Evolutionary conservation across 2,888 invertebrate species (phyloP), one percentile per base, ranked within the genome.

Genomic region (Meliscaeva auricollis): DNA sequence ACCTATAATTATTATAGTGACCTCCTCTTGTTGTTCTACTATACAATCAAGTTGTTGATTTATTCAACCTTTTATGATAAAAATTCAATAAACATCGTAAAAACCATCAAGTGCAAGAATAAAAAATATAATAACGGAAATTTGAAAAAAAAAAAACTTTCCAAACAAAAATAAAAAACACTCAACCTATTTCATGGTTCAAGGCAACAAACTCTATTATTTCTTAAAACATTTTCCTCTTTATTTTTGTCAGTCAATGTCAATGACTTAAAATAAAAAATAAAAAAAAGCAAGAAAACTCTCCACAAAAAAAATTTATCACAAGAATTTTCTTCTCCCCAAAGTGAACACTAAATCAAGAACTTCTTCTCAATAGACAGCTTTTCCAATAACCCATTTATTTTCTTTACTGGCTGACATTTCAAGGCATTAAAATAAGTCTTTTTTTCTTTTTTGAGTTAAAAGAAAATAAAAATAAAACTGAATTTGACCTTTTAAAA

Each of bases 381-480:
- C 26, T 62, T 58, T 62, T 62, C 62, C 62, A 44, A 62, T 62
- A 62, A 44, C 62, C 62, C 62, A 62, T 62, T 62, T 62, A 44
- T 62, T 62, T 44, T 44, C 26, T 41, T 44, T 62, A 30, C 26
- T 62, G 44, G 26, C 44, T 44, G 62, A 44, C 62, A 62, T 62
- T 44, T 62, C 41, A 62, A 60, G 60, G 56, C 38, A 38, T 38
- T 35, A 6, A 0, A 13, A 5, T 2, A 26, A 26, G 26, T 3
- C 11, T 11, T 38, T 22, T 38, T 38, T 30, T 26, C 41, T 15
- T 38, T 38, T 38, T 38, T 38, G 35, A 4, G 1, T 13, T 38
- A 11, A 38, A 13, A 9, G 9, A 13, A 13, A 38, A 38, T 3
- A 38, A 38, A 38, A 15, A 7, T n/a, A 38, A 22, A 54, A 15